These are phyloP conservation scores for Dromius quadrimaculatus DNA, from an alignment of 2,888 invertebrate species.

Conservation along the genomic window DNA sequence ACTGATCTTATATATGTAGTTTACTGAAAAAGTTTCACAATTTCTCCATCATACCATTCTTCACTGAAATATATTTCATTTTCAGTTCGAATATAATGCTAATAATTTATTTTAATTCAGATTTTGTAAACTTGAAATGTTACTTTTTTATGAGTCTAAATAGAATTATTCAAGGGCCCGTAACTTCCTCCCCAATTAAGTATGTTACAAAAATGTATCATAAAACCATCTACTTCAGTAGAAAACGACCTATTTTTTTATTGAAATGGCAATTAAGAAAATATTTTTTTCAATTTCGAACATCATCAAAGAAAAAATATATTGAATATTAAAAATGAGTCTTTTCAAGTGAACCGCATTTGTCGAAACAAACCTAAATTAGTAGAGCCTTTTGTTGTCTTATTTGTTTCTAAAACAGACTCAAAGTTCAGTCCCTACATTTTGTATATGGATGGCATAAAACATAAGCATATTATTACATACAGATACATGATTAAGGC, in stretches of 20 bases:
- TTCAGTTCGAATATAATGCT: too few species aligned
- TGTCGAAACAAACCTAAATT: slow-evolving; percentile 15
- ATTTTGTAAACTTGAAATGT: too few species aligned
- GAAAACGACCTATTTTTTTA: not conserved
- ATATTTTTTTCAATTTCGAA: too few species aligned
- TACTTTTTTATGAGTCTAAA: too few species aligned
- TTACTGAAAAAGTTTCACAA: too few species aligned
- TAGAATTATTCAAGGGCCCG: too few species aligned
- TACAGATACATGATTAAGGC: slow-evolving; percentile 55
- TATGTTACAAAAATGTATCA: too few species aligned
- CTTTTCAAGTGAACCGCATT: slow-evolving; percentile 20
- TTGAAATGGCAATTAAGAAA: not conserved
- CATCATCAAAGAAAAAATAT: too few species aligned
- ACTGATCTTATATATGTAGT: slow-evolving; percentile 24
- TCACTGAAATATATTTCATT: too few species aligned
- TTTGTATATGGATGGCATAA: slow-evolving; percentile 64
- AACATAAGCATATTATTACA: slow-evolving; percentile 64
- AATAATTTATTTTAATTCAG: too few species aligned
- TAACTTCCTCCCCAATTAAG: too few species aligned
- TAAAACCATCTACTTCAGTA: not conserved
- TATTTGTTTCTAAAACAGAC: slow-evolving; percentile 41
- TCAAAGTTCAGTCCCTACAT: slow-evolving; percentile 47
- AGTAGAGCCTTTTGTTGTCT: slow-evolving; percentile 35
- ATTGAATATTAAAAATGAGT: not conserved
- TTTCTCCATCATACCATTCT: too few species aligned